Evolutionary conservation across 2,888 invertebrate species (phyloP), one percentile per base, ranked within the genome.

Genomic region (Cheilosia vernalis): DNA sequence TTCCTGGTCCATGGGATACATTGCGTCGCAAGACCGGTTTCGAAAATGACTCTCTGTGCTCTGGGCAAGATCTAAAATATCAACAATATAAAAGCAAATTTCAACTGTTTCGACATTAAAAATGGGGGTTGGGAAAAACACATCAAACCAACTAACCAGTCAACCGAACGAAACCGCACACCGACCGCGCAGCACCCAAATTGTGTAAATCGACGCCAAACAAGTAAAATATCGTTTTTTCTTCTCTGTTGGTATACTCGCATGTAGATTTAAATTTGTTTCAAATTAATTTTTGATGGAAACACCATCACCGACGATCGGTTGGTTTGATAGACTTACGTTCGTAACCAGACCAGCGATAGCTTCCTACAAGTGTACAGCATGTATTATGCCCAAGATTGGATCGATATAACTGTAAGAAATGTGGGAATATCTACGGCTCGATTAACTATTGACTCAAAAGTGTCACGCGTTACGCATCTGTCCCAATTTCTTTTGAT

Each of bases 401-500:
- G 15, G 27, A 9, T 27, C 17, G 61, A 10, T 47, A 44, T 47
- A 9, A 2, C 40, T 55, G 40, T 55, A 55, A 47, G 0, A 40
- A 67, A 55, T 42, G 40, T 67, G 42, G 53, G 53, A 40, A 49
- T 64, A 37, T 21, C 9, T 19, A 37, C 21, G n/a, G 44, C 21
- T 77, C 66, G 55, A 56, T 77, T 73, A 44, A 53, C 78, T 73
- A 63, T 73, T 47, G 69, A 79, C 69, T 83, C 83, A 78, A 79
- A 70, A 55, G 40, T 74, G 70, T 74, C 79, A 79, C 74, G 70
- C 84, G 79, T 42, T 49, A 49, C 49, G 49, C 49, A 49, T 49
- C 19, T 79, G 84, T 21, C 74, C 84, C 74, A 84, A 74, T 80
- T 84, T 70, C 64, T 47, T 79, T 64, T 64, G 67, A 74, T 56